Conservation (phyloP, 2,797 vertebrate species). For the Huso huso region DNA sequence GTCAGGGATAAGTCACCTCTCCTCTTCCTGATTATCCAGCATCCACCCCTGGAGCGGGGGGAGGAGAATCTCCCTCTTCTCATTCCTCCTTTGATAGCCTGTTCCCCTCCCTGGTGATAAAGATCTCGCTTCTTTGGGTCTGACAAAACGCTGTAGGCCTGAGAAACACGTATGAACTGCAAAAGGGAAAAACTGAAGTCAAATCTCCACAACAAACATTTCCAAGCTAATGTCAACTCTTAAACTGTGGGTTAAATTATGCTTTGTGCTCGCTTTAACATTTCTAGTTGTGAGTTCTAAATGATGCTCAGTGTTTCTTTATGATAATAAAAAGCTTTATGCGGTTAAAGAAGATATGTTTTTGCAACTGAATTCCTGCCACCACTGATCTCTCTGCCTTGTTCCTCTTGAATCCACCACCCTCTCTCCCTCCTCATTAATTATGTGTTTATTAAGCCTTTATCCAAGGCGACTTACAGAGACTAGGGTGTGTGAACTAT, state of each 20-base stretch:
- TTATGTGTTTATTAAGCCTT: too few species aligned
- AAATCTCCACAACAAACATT: slow-evolving; percentile 13
- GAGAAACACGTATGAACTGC: slow-evolving; percentile 95
- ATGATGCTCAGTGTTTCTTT: too few species aligned
- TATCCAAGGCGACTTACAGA: too few species aligned
- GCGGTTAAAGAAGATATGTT: too few species aligned
- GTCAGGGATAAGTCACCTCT: slow-evolving; percentile 60
- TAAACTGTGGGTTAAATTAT: neutral
- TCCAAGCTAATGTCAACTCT: neutral
- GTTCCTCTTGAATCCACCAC: too few species aligned
- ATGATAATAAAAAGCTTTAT: too few species aligned
- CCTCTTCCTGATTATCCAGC: slow-evolving; percentile 85
- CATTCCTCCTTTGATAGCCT: slow-evolving; percentile 89
- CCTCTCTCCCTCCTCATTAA: too few species aligned
- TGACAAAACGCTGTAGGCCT: slow-evolving; percentile 94
- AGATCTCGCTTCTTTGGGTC: slow-evolving; percentile 87
- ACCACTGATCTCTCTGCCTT: too few species aligned
- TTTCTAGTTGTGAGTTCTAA: neutral
- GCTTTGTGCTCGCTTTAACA: too few species aligned
- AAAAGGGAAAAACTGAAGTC: slow-evolving; percentile 30
- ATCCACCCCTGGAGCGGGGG: slow-evolving; percentile 93
- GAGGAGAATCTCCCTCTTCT: slow-evolving; percentile 73
- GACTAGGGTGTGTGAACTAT: too few species aligned
- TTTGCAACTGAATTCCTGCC: too few species aligned
- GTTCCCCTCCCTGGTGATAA: slow-evolving; percentile 95